phyloP scores from a whole-genome alignment of 2,797 vertebrate species.

The Xerus rutilus region DNA sequence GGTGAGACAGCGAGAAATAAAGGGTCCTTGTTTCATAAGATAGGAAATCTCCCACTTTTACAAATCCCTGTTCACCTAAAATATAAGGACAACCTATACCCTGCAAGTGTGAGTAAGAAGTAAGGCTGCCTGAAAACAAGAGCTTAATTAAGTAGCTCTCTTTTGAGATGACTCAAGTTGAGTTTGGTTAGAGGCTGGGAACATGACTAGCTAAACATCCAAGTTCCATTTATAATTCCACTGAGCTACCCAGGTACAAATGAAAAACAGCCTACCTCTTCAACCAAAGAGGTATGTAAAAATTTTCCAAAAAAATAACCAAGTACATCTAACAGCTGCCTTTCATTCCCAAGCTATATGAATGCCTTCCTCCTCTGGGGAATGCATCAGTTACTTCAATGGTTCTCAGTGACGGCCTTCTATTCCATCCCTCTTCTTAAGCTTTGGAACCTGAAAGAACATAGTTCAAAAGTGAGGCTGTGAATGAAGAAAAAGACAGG shows the following conservation, averaged over 20 bases:
- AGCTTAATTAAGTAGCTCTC: not conserved
- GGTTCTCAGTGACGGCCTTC: not conserved
- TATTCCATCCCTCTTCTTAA: not conserved
- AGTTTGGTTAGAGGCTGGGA: not conserved
- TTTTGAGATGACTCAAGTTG: not conserved
- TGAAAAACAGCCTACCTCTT: not conserved
- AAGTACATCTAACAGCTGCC: conserved; percentile 28
- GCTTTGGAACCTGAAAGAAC: conserved; percentile 37
- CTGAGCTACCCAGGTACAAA: not conserved
- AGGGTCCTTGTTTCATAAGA: not conserved
- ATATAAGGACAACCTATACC: not conserved
- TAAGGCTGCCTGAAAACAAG: not conserved
- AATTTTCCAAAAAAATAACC: conserved; percentile 21
- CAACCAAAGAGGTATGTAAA: not conserved
- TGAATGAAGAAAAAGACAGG: not conserved
- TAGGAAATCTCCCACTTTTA: not conserved
- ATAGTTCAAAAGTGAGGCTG: not conserved
- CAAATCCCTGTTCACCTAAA: not conserved
- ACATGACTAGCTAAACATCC: not conserved
- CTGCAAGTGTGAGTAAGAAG: not conserved
- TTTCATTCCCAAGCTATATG: conserved; percentile 31
- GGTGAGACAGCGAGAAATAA: not conserved
- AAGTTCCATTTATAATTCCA: not conserved
- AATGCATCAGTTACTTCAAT: not conserved
- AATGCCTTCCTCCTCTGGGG: not conserved